Conservation (phyloP, 2,888 invertebrate species). For the Sympetrum striolatum region DNA sequence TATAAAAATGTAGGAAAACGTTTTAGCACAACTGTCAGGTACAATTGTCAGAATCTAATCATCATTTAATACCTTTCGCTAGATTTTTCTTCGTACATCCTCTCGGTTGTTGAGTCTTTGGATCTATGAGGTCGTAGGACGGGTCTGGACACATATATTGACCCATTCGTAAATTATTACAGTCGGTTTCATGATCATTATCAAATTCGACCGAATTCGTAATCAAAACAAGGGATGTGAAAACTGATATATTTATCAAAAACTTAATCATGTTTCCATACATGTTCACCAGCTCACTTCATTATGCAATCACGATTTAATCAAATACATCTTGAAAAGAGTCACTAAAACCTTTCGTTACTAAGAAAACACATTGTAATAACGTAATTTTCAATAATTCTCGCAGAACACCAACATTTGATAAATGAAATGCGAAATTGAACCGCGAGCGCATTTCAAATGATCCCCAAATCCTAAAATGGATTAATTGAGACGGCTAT, state of each 20-base stretch:
- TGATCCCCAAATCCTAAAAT: no score
- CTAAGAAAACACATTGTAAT: no score
- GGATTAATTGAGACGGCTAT: no score
- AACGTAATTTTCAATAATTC: no score
- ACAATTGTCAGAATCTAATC: no score
- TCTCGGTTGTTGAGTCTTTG: slow-evolving; percentile 84
- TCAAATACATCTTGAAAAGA: no score
- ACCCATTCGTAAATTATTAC: slow-evolving; percentile 76
- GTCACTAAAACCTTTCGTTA: no score
- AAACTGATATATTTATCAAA: background rate
- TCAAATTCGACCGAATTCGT: slow-evolving; percentile 21
- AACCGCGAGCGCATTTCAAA: no score
- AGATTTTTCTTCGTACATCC: slow-evolving; percentile 81
- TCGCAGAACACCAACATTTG: no score
- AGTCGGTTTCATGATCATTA: slow-evolving; percentile 64
- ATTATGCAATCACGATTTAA: background rate
- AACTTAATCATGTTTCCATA: background rate
- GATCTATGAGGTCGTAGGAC: slow-evolving; percentile 77
- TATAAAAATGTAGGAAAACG: slow-evolving; percentile 57
- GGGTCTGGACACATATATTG: slow-evolving; percentile 79
- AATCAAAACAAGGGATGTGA: background rate
- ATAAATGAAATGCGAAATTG: no score
- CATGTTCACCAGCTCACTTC: background rate
- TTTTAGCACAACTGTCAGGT: no score
- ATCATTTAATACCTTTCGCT: slow-evolving; percentile 71